Evolutionary conservation across 64 coral and sea anemone genomes (phyloP), one percentile per base, ranked within the genome.

Genomic region (Montipora cactus): DNA sequence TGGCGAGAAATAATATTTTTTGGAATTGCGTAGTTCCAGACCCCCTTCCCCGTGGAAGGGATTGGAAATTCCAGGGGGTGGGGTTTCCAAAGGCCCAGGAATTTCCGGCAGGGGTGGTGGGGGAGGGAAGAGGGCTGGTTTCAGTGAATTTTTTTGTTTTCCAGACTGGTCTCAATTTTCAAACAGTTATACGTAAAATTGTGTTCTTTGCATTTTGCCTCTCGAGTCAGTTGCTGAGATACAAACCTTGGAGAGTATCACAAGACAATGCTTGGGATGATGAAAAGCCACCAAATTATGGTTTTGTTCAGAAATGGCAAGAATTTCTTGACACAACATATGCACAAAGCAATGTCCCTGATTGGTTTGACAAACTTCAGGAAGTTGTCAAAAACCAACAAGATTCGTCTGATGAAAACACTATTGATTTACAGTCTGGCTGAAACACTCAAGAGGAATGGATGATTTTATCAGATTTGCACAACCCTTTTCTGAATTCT

Each of bases 361-460:
- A 23, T 16, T 86, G 62, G 2, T 86, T 68, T 86, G 82, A 86
- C 62, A 86, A 86, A 86, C 76, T 45, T 8, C 76, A 21, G 22
- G 25, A 19, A 4, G 57, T 59, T 23, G 51, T 83, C 51, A 45
- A 83, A 23, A 83, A 49, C 51, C 80, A 83, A 23, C 12, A 83
- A 16, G 80, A 83, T 52, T 23, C 80, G 4, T 14, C 11, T 57
- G 53, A 57, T 57, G 11, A 57, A 57, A 57, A 57, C 53, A 57
- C 53, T 57, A 8, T 57, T 57, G 53, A 57, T 57, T 57, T 57
- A 83, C 10, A 19, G 6, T 57, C 49, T 14, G 51, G 5, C 50
- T 83, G 3, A 52, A 52, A 8, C 14, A 61, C 80, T 52, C 16
- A 16, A 83, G 47, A 83, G 51, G 14, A 20, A 69, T 28, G 76